These are phyloP conservation scores for Melanostoma mellinum DNA, from an alignment of 2,888 invertebrate genomes.

Conservation along the genomic window DNA sequence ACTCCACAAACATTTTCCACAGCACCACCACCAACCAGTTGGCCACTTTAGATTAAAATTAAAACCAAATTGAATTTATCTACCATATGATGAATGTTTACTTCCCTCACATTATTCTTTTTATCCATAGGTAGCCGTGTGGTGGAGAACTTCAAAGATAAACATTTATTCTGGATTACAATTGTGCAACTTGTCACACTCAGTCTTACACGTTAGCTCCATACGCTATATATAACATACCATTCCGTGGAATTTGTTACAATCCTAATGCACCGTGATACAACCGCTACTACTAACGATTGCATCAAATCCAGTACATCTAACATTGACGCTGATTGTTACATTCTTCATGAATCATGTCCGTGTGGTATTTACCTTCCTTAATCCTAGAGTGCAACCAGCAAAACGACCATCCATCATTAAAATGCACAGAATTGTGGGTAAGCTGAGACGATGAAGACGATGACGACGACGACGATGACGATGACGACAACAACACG, in stretches of 20 bases:
- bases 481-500: not conserved
- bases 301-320: conserved; percentile 69
- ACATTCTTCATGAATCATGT: conserved; percentile 68
- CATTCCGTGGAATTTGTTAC: conserved; percentile 45
- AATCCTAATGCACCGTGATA: conserved; percentile 57
- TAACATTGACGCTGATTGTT: conserved; percentile 72
- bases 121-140: not conserved
- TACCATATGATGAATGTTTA: conserved; percentile 53
- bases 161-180: conserved; percentile 52
- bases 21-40: too few species aligned
- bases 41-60: conserved; percentile 20
- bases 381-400: conserved; percentile 63
- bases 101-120: conserved; percentile 23
- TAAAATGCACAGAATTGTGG: conserved; percentile 47
- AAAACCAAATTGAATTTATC: conserved; percentile 55
- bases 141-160: conserved; percentile 39
- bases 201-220: conserved; percentile 49
- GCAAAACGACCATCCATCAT: conserved; percentile 69
- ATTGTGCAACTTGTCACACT: conserved; percentile 63
- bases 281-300: conserved; percentile 52
- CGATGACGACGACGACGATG: conserved; percentile 1
- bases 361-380: conserved; percentile 68
- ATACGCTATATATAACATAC: conserved; percentile 16
- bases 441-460: conserved; percentile 23
- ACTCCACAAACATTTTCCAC: too few species aligned